These are phyloP conservation scores for Enteromius unitaeniatus DNA, from an alignment of 2,797 vertebrate genomes.

Conservation along the genomic window DNA sequence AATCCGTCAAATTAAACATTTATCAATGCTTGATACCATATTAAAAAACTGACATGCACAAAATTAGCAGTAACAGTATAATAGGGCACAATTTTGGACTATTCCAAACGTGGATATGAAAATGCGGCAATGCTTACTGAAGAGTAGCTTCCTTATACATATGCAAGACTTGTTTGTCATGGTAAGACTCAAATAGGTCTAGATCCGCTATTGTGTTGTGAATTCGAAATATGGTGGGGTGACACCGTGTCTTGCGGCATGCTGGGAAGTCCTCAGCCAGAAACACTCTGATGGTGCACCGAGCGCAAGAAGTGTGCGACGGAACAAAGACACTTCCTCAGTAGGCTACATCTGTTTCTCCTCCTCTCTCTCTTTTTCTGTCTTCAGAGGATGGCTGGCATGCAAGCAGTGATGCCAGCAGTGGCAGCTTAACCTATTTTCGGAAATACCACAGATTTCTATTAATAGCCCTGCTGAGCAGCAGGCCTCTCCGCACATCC, in stretches of 20 bases:
- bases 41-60: background rate
- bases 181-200: background rate
- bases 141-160: slow-evolving; percentile 6
- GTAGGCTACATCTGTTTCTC: slow-evolving; percentile 59
- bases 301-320: slow-evolving; percentile 20
- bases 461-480: slow-evolving; percentile 82
- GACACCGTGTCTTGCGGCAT: slow-evolving; percentile 29
- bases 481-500: slow-evolving; percentile 75
- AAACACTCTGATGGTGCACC: slow-evolving; percentile 36
- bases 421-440: slow-evolving; percentile 89
- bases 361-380: slow-evolving; percentile 65
- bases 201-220: slow-evolving; percentile 18
- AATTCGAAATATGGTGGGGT: slow-evolving; percentile 18
- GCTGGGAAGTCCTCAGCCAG: slow-evolving; percentile 37
- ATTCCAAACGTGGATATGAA: background rate
- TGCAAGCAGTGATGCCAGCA: slow-evolving; percentile 77
- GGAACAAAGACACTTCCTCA: slow-evolving; percentile 57
- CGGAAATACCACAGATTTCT: slow-evolving; percentile 83
- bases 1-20: background rate
- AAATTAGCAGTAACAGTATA: background rate
- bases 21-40: background rate
- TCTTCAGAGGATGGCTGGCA: slow-evolving; percentile 84
- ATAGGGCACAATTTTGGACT: background rate
- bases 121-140: background rate
- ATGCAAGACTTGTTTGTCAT: slow-evolving; percentile 28